A percentile compares a stretch with the other conserved stretches of the same genome.
These are phyloP conservation scores for Diphyllodes magnificus DNA, from an alignment of 2,113 vertebrate genomes.

Conservation along the genomic window DNA sequence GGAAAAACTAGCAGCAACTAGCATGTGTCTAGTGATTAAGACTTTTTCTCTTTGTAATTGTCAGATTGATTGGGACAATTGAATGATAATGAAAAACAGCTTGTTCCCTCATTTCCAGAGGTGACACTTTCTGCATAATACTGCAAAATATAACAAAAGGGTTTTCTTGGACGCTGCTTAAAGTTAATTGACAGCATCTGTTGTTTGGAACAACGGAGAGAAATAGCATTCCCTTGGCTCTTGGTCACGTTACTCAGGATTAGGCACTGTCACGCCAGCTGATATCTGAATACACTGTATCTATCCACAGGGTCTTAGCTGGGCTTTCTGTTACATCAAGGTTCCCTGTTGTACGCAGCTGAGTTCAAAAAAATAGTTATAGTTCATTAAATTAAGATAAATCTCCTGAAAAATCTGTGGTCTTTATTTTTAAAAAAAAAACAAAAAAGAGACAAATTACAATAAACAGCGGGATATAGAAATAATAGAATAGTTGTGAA, in stretches of 20 bases:
- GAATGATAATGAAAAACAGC: slow-evolving; percentile 71
- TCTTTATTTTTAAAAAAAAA: not conserved
- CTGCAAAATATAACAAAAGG: slow-evolving; percentile 68
- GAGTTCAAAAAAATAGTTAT: not conserved
- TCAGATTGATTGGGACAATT: slow-evolving; percentile 71
- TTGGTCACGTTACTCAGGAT: slow-evolving; percentile 77
- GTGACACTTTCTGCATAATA: slow-evolving; percentile 69
- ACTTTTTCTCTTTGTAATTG: slow-evolving; percentile 67
- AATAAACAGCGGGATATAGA: not conserved
- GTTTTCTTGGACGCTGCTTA: slow-evolving; percentile 68
- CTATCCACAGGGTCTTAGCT: not conserved
- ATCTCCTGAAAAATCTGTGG: not conserved
- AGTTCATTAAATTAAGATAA: not conserved
- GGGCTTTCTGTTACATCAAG: not conserved
- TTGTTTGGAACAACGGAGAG: slow-evolving; percentile 78
- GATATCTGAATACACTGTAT: slow-evolving; percentile 55
- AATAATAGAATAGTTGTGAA: not conserved
- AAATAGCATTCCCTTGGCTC: slow-evolving; percentile 71
- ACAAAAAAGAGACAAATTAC: not conserved
- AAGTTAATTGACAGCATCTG: slow-evolving; percentile 95
- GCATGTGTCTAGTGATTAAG: slow-evolving; percentile 62
- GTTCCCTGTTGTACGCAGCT: not conserved
- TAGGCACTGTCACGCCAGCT: slow-evolving; percentile 70
- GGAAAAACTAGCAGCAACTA: slow-evolving; percentile 58
- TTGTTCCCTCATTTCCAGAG: slow-evolving; percentile 68